Evolutionary conservation across 2,888 invertebrate genomes (phyloP), one percentile per base, ranked within the genome.

Genomic region (Tetanocera ferruginea): DNA sequence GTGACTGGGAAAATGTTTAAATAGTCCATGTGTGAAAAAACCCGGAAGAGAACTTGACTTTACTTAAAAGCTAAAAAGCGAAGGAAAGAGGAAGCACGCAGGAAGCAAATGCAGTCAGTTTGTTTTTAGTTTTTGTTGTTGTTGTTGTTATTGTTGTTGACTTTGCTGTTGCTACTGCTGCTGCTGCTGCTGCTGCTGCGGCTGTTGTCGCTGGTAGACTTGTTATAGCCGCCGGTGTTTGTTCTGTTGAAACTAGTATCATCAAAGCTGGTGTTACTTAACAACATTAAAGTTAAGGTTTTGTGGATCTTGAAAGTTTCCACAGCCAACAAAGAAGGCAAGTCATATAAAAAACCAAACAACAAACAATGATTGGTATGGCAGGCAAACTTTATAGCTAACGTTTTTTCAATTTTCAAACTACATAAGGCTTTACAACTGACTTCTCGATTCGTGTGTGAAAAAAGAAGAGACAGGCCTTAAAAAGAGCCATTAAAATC

Each of bases 21-120:
- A 66, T 51, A 75, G 34, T 67, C 67, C 67, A 66, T 75, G 75
- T 75, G 75, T 75, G 75, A 80, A 78, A 64, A 76, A 82, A 84
- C 83, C 86, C 85, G 88, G 87, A 88, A 86, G 86, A 83, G 83
- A 87, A 86, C 86, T 87, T 87, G 87, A 87, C 87, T 87, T 83
- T 82, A 80, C 80, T 83, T 82, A 76, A 64, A 78, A 79, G 78
- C 78, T 76, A 77, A 49, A 60, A 37, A 25, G 25, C n/a, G 72
- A 23, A 11, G 57, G 34, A 66, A 9, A 19, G 71, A 25, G 66
- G 49, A 60, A 64, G 64, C n/a, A 19, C 17, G 64, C 17, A 11
- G 70, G 31, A 19, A n/a, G 67, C 23, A 43, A 43, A n/a, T 14
- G 28, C 25, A 23, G 28, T 49, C 51, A 23, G 69, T 23, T 5